phyloP scores from a whole-genome alignment of 2,113 vertebrate genomes.

The Pseudorhombus dupliciocellatus region DNA sequence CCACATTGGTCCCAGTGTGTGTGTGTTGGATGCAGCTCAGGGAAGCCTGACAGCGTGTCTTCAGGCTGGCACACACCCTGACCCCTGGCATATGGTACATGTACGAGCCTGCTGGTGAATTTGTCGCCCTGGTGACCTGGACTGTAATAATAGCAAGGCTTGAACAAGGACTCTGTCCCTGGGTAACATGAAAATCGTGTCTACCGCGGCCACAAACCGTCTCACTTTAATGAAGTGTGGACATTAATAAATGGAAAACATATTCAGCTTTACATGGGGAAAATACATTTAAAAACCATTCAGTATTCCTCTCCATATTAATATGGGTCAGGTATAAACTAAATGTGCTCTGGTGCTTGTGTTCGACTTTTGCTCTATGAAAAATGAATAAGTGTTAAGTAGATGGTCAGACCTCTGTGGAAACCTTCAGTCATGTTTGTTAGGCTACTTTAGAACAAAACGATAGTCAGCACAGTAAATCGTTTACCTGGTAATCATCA shows the following conservation, averaged over 20 bases:
- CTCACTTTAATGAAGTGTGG: conserved; percentile 26
- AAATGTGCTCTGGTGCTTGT: background rate
- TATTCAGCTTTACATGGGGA: background rate
- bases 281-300: background rate
- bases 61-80: conserved; percentile 64
- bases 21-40: conserved; percentile 43
- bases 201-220: background rate
- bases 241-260: conserved; percentile 7
- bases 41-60: conserved; percentile 64
- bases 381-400: background rate
- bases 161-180: conserved; percentile 25
- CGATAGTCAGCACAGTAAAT: background rate
- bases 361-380: background rate
- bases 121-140: conserved; percentile 64
- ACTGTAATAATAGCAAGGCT: conserved; percentile 32
- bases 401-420: background rate
- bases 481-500: too few species aligned
- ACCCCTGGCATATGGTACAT: conserved; percentile 76
- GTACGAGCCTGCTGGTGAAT: conserved; percentile 63
- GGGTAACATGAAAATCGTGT: conserved; percentile 23
- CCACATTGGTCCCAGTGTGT: conserved; percentile 40
- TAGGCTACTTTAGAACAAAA: background rate
- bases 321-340: background rate
- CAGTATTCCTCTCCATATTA: background rate
- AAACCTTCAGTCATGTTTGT: background rate